These are phyloP conservation scores for Rhogogaster chlorosoma DNA, from an alignment of 2,888 invertebrate genomes.

Conservation along the genomic window DNA sequence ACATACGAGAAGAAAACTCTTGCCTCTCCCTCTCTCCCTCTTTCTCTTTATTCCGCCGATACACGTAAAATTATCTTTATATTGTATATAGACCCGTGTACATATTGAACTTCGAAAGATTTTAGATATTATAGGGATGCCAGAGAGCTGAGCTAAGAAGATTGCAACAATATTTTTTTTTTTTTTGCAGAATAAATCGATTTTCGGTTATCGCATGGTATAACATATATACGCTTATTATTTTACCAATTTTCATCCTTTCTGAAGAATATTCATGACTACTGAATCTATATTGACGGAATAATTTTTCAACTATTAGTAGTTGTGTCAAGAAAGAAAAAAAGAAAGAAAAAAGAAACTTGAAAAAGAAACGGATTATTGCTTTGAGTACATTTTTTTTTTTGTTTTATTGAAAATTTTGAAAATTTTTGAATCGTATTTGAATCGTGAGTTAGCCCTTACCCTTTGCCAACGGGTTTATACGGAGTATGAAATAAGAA, in stretches of 20 bases:
- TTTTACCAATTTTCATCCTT: background rate
- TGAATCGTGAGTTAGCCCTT: background rate
- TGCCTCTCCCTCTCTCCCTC: background rate
- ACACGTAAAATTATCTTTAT: background rate
- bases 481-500: background rate
- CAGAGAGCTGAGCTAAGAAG: slow-evolving; percentile 11
- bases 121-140: background rate
- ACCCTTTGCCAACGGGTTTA: background rate
- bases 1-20: background rate
- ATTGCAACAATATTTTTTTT: background rate
- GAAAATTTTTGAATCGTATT: background rate
- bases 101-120: background rate
- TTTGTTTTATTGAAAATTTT: background rate
- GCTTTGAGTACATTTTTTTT: too few relatives aligned
- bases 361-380: too few relatives aligned
- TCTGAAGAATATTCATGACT: too few relatives aligned
- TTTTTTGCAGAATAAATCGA: background rate
- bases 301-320: too few relatives aligned
- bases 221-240: background rate
- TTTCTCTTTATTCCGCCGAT: background rate
- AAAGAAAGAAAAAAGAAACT: too few relatives aligned
- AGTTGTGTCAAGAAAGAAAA: too few relatives aligned
- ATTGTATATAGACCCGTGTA: background rate
- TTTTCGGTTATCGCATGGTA: background rate
- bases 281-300: too few relatives aligned